phyloP scores from a whole-genome alignment of 64 coral and sea anemone genomes.

The Montipora efflorescens region DNA sequence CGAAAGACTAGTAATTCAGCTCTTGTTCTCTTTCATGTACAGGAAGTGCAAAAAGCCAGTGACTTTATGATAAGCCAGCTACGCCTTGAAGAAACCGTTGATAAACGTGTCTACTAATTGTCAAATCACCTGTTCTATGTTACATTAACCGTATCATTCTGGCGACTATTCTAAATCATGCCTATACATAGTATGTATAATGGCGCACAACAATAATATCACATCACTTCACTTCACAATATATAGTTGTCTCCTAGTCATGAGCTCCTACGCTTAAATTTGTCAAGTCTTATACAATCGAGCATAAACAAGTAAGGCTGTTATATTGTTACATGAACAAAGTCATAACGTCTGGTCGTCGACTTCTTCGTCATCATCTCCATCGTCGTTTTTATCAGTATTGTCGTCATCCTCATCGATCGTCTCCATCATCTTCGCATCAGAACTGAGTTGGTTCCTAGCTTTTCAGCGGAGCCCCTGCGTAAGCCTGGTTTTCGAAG shows the following conservation, averaged over 20 bases:
- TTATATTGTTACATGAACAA: neutral
- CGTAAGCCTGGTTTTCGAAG: neutral
- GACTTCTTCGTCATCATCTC: neutral
- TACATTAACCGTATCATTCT: too few species aligned
- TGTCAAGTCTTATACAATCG: neutral
- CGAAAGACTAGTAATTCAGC: too few species aligned
- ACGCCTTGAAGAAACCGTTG: too few species aligned
- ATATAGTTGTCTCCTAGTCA: neutral
- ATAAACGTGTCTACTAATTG: too few species aligned
- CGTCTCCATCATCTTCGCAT: neutral
- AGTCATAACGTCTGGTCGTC: neutral
- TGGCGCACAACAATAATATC: too few species aligned
- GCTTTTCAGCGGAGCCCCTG: neutral
- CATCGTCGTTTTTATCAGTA: neutral
- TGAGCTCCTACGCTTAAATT: neutral
- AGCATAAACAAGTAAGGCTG: neutral
- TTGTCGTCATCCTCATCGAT: neutral
- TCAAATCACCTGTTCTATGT: too few species aligned
- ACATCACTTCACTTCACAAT: too few species aligned
- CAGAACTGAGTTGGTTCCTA: constrained; percentile 1
- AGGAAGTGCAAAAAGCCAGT: too few species aligned
- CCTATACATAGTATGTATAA: too few species aligned
- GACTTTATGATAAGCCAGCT: too few species aligned
- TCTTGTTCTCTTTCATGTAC: too few species aligned
- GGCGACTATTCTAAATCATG: too few species aligned